phyloP scores from a whole-genome alignment of 1,140 invertebrate species.

The Neodiprion lecontei region DNA sequence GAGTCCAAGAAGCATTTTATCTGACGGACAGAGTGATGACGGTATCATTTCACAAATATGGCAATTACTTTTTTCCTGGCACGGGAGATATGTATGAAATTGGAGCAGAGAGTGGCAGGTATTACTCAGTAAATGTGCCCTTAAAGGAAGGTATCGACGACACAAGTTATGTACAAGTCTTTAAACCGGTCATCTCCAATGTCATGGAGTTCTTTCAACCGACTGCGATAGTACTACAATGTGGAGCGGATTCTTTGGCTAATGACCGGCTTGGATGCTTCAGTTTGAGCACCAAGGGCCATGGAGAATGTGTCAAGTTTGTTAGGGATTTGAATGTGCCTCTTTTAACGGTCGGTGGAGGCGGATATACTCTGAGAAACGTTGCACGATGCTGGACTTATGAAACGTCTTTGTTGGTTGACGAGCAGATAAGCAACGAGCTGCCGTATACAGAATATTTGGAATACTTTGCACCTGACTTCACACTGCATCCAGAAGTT shows the following conservation, averaged over 20 bases:
- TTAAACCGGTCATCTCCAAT: slow-evolving; percentile 91
- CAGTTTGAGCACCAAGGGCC: slow-evolving; percentile 87
- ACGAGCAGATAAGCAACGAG: slow-evolving; percentile 91
- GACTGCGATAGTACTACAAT: slow-evolving; percentile 96
- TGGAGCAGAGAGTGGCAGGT: slow-evolving; percentile 89
- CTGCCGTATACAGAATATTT: slow-evolving; percentile 93
- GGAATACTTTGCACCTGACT: slow-evolving; percentile 96
- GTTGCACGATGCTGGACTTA: slow-evolving; percentile 99
- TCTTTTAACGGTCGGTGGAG: slow-evolving; percentile 93
- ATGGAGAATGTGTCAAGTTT: slow-evolving; percentile 96
- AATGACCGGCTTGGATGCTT: slow-evolving; percentile 93
- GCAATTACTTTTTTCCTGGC: slow-evolving; percentile 97
- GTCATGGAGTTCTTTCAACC: slow-evolving; percentile 98
- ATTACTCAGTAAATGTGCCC: slow-evolving; percentile 97
- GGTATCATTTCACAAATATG: slow-evolving; percentile 99
- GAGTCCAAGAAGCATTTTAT: slow-evolving; percentile 99
- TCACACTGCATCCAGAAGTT: slow-evolving; percentile 90
- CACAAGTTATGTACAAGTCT: slow-evolving; percentile 89
- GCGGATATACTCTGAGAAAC: slow-evolving; percentile 96
- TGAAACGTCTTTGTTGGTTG: slow-evolving; percentile 93
- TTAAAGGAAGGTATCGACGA: slow-evolving; percentile 97
- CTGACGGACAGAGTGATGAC: slow-evolving; percentile 99
- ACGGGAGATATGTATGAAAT: slow-evolving; percentile 99
- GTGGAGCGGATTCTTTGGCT: slow-evolving; percentile 97
- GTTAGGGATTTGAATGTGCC: slow-evolving; percentile 95